Base-by-base conservation (phyloP, 2,888 invertebrate species). In the Holacanthella duospinosa region DNA sequence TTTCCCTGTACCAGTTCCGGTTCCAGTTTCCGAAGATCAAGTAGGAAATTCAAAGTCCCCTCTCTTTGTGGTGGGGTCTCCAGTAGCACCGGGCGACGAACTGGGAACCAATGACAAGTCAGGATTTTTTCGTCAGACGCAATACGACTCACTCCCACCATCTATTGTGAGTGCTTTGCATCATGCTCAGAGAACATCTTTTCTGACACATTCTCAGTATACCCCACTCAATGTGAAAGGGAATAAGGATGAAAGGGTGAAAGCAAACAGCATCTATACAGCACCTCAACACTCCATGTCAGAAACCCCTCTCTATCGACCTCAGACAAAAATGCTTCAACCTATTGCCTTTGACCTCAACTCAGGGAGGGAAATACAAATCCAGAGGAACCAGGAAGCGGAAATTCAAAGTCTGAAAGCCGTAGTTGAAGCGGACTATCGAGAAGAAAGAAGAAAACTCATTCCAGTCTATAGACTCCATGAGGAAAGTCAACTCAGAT, bases 141-240 rank as follows among this genome's bases (percentile, higher is more conserved):
- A 66, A 2, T 71, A 64, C 57, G 68, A 68, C 28, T 71, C 69
- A 16, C 44, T 71, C 16, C 71, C 68, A 2, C 70, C 71, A 4
- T 71, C 73, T 12, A 69, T 73, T 36, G 69, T 71, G 59, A 68
- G 70, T 9, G 73, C 71, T 9, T 59, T 73, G 2, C 68, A 71
- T 57, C 71, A 73, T 48, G 71, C 73, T 19, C 73, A 73, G 55
- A 60, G 69, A 59, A 73, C 73, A 4, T 73, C 73, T 1, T 67
- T 70, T 53, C 63, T 73, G n/a, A 73, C 73, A 48, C 73, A 73
- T 59, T 68, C 69, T 28, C 68, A 70, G 43, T 28, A 26, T 26
- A 43, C 29, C n/a, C 24, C 25, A 21, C 16, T 21, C 21, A 24
- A 4, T 4, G 12, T 6, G 4, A n/a, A 9, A n/a, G 43, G 58